Evolutionary conservation across 2,888 invertebrate genomes (phyloP), one percentile per base, ranked within the genome.

Genomic region (Eurytoma adleriae): DNA sequence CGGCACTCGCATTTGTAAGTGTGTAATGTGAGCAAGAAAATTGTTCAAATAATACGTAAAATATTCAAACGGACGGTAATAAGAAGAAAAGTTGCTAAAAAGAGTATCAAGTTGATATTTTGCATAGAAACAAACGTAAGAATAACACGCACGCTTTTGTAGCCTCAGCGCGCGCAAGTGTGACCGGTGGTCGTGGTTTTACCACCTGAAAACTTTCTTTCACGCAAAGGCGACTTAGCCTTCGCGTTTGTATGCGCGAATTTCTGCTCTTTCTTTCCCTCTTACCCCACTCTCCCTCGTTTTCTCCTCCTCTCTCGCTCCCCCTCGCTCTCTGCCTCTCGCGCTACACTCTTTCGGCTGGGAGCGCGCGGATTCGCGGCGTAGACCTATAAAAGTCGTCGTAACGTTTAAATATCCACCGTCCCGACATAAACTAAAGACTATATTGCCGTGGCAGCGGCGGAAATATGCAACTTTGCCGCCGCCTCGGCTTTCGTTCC

Each of bases 321-420:
- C 74, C 67, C 40, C 20, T 72, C 76, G 54, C 61, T 71, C 18
- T 67, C 67, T 13, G 40, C 40, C 40, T 40, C 10, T 40, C 40
- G 10, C 40, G 10, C 40, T 40, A 40, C 13, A 54, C 68, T 68
- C 52, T 14, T 27, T 66, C 20, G 14, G 40, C 61, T 68, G 40
- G 27, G 84, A 85, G 86, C 85, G 84, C 84, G 84, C 84, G 84
- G 87, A 86, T 86, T 86, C 84, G 73, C 71, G 18, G 69, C 85
- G 86, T 82, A 85, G 85, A 86, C 86, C 87, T 87, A 88, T 89
- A 89, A 89, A 89, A 88, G 86, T 87, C 88, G 84, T 84, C 84
- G 86, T 85, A 85, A 86, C 86, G 86, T 87, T 89, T 88, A 88
- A 88, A 86, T 88, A 85, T 87, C 85, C 78, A 68, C 80, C 85